Percentiles rank a stretch among this genome's conserved stretches.
phyloP scores from a whole-genome alignment of 2,797 vertebrate species.

The Microctenopoma stevenorrisi region DNA sequence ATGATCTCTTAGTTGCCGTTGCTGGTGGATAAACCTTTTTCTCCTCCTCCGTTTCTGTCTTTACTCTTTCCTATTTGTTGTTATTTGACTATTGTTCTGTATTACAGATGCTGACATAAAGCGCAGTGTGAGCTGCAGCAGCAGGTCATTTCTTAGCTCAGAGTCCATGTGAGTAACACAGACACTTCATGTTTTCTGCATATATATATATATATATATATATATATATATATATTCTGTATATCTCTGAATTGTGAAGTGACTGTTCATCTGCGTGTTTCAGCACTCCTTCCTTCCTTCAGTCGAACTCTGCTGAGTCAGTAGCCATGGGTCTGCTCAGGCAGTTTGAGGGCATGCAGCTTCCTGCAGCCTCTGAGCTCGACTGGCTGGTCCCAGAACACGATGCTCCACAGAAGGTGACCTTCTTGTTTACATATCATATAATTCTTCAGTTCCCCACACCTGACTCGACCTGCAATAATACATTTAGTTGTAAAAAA shows the following conservation, averaged over 20 bases:
- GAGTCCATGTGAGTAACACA: slow-evolving; percentile 87
- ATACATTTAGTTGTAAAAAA: not conserved
- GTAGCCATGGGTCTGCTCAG: slow-evolving; percentile 97
- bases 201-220: not conserved
- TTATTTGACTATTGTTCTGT: slow-evolving; percentile 14
- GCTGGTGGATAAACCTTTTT: slow-evolving; percentile 17
- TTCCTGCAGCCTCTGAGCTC: slow-evolving; percentile 95
- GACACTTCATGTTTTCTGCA: not conserved
- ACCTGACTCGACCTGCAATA: not conserved
- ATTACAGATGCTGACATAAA: slow-evolving; percentile 90
- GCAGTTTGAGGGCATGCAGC: slow-evolving; percentile 98
- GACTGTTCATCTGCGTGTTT: not conserved
- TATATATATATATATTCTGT: too few relatives aligned
- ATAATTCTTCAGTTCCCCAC: not conserved
- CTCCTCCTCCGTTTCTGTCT: not conserved
- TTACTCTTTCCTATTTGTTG: not conserved
- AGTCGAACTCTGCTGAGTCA: slow-evolving; percentile 95
- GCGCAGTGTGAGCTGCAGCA: slow-evolving; percentile 80
- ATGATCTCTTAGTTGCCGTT: not conserved
- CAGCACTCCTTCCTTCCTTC: slow-evolving; percentile 90
- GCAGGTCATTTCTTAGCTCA: slow-evolving; percentile 87
- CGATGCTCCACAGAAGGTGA: slow-evolving; percentile 95
- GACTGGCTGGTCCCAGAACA: slow-evolving; percentile 98
- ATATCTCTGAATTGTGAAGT: too few relatives aligned
- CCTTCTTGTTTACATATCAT: not conserved